phyloP scores from a whole-genome alignment of 2,113 vertebrate genomes.

The Anolis carolinensis region DNA sequence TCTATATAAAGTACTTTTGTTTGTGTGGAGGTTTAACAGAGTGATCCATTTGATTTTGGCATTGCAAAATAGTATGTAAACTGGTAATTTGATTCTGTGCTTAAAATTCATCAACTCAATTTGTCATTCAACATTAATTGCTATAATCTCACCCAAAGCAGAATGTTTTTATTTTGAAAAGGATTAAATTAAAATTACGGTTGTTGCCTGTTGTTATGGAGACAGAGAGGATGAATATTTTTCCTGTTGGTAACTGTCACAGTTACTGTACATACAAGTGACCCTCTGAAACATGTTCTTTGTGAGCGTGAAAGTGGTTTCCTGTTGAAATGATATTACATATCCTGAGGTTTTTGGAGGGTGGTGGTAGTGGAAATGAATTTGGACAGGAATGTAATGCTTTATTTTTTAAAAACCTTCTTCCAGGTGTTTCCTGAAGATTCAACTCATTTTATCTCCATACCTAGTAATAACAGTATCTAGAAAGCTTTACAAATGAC shows the following conservation, averaged over 20 bases:
- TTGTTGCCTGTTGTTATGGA: slow-evolving; percentile 2
- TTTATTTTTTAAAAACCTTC: slow-evolving; percentile 16
- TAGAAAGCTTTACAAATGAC: slow-evolving; percentile 1
- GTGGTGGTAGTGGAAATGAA: slow-evolving; percentile 13
- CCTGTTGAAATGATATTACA: slow-evolving; percentile 29
- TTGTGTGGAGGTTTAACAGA: background rate
- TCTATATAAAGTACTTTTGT: background rate
- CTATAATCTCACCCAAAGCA: background rate
- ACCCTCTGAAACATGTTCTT: slow-evolving; percentile 35
- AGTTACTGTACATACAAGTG: background rate
- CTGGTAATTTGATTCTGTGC: background rate
- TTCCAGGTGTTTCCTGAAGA: slow-evolving; percentile 44
- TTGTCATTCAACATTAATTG: background rate
- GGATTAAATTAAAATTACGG: slow-evolving; percentile 1
- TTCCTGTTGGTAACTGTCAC: background rate
- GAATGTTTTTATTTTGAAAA: background rate
- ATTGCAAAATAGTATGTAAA: background rate
- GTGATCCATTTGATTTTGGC: background rate
- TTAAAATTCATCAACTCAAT: background rate
- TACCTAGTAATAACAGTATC: background rate
- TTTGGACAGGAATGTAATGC: slow-evolving; percentile 21
- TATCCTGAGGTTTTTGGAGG: slow-evolving; percentile 14
- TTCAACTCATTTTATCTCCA: slow-evolving; percentile 19
- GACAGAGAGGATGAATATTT: background rate
- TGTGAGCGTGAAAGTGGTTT: background rate